These are phyloP conservation scores for Apodemia hepburni DNA, from an alignment of 2,888 invertebrate species.

Conservation along the genomic window DNA sequence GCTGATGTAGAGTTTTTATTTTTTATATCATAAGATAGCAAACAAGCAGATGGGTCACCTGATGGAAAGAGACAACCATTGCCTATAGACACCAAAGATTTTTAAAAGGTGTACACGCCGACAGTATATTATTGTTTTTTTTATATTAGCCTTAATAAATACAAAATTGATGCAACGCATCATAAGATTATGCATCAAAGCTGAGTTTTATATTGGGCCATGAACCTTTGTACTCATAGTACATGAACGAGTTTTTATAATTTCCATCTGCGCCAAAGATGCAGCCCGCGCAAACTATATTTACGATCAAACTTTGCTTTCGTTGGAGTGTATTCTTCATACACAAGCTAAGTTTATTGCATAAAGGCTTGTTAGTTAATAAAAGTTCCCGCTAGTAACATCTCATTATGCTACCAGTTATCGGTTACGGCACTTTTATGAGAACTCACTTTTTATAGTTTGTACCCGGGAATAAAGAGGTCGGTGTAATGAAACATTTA, in stretches of 20 bases:
- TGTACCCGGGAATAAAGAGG: conserved; percentile 38
- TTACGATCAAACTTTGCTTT: conserved; percentile 28
- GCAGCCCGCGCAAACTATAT: conserved; percentile 22
- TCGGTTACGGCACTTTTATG: conserved; percentile 42
- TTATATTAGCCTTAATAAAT: no score
- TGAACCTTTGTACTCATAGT: not conserved
- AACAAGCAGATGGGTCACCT: no score
- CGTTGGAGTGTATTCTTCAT: conserved; percentile 24
- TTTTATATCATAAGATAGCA: no score
- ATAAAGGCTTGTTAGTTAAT: conserved; percentile 19
- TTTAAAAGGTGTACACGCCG: no score
- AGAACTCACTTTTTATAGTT: conserved; percentile 43
- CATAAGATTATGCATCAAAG: no score
- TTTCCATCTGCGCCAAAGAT: conserved; percentile 10
- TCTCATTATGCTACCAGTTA: conserved; percentile 47
- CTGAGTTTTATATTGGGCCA: not conserved
- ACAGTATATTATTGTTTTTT: no score
- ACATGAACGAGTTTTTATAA: conserved; percentile 8
- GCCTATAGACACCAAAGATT: no score
- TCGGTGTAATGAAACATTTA: conserved; percentile 29
- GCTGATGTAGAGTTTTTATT: no score
- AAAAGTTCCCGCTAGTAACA: conserved; percentile 34
- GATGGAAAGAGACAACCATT: no score
- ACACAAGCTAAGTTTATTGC: conserved; percentile 22
- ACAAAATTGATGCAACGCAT: no score